phyloP scores from a whole-genome alignment of 2,888 invertebrate species.

The Plebejus melissa region DNA sequence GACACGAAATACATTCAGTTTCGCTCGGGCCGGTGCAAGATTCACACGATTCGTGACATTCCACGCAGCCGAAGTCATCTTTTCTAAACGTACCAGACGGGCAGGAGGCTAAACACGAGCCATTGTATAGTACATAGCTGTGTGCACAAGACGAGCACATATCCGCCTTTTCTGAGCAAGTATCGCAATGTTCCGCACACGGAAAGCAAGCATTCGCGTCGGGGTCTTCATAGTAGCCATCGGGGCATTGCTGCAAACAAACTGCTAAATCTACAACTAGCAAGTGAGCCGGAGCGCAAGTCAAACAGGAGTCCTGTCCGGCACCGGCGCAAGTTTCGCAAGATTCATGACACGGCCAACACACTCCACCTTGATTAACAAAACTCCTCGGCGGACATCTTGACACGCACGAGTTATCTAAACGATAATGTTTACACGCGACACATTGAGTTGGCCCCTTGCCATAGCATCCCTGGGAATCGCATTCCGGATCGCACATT shows the following conservation, averaged over 20 bases:
- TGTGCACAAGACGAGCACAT: slow-evolving; percentile 93
- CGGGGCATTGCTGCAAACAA: slow-evolving; percentile 92
- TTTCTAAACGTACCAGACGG: slow-evolving; percentile 91
- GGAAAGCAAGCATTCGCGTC: slow-evolving; percentile 90
- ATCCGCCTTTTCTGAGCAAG: slow-evolving; percentile 90
- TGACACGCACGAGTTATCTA: slow-evolving; percentile 91
- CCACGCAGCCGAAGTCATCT: slow-evolving; percentile 89
- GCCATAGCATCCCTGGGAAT: slow-evolving; percentile 88
- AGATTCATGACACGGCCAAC: slow-evolving; percentile 93
- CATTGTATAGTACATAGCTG: slow-evolving; percentile 90
- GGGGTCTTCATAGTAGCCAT: slow-evolving; percentile 90
- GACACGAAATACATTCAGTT: slow-evolving; percentile 89
- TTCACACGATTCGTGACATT: slow-evolving; percentile 88
- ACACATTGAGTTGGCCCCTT: slow-evolving; percentile 91
- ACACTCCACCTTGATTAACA: slow-evolving; percentile 88
- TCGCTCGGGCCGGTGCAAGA: slow-evolving; percentile 89
- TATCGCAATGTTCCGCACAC: slow-evolving; percentile 92
- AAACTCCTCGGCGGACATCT: slow-evolving; percentile 91
- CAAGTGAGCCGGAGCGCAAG: slow-evolving; percentile 90
- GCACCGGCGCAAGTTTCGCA: slow-evolving; percentile 94
- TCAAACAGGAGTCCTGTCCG: slow-evolving; percentile 90
- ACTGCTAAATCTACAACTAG: slow-evolving; percentile 90
- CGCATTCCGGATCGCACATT: slow-evolving; percentile 90
- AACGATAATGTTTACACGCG: slow-evolving; percentile 88
- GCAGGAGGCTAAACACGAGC: slow-evolving; percentile 91